Conservation (phyloP, 1,140 invertebrate genomes). For the Idris sp. region DNA sequence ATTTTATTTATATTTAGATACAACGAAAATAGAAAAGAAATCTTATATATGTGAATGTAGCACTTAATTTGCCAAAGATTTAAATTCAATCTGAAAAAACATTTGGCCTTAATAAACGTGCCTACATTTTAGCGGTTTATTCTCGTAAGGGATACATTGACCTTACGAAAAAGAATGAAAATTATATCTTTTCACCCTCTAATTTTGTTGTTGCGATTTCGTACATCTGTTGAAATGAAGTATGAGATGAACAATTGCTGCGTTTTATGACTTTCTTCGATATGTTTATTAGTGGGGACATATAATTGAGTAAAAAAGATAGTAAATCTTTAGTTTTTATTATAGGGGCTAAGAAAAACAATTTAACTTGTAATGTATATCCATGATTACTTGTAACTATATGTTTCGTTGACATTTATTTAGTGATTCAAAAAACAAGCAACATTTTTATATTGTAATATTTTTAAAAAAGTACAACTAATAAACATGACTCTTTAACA, state of each 20-base stretch:
- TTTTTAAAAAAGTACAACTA: no score
- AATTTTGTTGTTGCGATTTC: slow-evolving; percentile 47
- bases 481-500: no score
- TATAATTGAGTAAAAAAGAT: slow-evolving; percentile 18
- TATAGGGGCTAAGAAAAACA: slow-evolving; percentile 4
- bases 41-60: no score
- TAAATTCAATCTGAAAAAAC: slow-evolving; percentile 4
- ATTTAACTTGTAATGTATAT: slow-evolving; percentile 24
- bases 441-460: no score
- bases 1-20: no score
- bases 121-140: slow-evolving; percentile 15
- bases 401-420: no score
- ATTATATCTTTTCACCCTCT: slow-evolving; percentile 49
- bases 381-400: slow-evolving; percentile 11
- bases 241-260: slow-evolving; percentile 36
- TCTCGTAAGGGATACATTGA: slow-evolving; percentile 43
- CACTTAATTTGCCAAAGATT: background rate
- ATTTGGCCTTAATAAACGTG: background rate
- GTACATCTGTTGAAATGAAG: slow-evolving; percentile 40
- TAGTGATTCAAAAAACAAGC: no score
- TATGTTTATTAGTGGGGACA: slow-evolving; percentile 30
- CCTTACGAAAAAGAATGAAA: slow-evolving; percentile 24
- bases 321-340: slow-evolving; percentile 17
- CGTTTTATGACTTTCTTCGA: slow-evolving; percentile 35
- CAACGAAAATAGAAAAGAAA: no score